Evolutionary conservation across 1,140 invertebrate species (phyloP).

Genomic region (Drosophila pallidifrons): DNA sequence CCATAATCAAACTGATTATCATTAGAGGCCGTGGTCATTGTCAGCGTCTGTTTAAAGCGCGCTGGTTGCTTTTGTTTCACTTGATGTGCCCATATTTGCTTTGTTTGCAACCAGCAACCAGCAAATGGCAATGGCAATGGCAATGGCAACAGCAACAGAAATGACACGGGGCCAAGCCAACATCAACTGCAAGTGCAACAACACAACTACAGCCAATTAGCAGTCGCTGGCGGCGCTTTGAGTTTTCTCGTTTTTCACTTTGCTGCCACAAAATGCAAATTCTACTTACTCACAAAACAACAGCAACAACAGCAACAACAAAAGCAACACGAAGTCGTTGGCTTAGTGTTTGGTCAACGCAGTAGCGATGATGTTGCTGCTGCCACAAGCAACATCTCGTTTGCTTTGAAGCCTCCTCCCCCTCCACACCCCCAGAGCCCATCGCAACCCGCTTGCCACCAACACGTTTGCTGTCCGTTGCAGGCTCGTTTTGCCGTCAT

Average conservation of each 20-base stretch:
- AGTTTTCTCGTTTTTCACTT: slow-evolving; percentile 48
- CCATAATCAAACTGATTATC: slow-evolving; percentile 45
- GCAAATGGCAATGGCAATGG: neutral
- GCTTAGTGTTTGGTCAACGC: slow-evolving; percentile 31
- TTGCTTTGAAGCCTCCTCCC: slow-evolving; percentile 15
- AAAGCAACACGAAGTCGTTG: slow-evolving; percentile 15
- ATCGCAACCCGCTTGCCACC: neutral
- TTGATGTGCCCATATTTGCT: slow-evolving; percentile 15
- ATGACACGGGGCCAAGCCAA: neutral
- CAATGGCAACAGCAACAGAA: slow-evolving; percentile 2
- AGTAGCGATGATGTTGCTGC: neutral
- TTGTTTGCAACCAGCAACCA: slow-evolving; percentile 4
- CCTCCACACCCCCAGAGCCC: neutral
- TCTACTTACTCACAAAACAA: slow-evolving; percentile 21
- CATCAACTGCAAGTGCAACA: slow-evolving; percentile 25
- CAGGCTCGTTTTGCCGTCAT: slow-evolving; percentile 40
- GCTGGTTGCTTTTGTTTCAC: neutral
- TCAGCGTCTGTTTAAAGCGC: slow-evolving; percentile 16
- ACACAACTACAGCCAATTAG: slow-evolving; percentile 46
- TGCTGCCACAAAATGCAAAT: slow-evolving; percentile 47
- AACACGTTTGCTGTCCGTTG: slow-evolving; percentile 33
- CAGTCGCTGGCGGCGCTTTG: slow-evolving; percentile 38
- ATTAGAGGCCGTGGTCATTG: slow-evolving; percentile 49
- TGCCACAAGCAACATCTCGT: slow-evolving; percentile 39
- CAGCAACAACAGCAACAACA: slow-evolving; percentile 5